Base-by-base conservation (phyloP, 2,113 vertebrate genomes). In the Halichoerus grypus region DNA sequence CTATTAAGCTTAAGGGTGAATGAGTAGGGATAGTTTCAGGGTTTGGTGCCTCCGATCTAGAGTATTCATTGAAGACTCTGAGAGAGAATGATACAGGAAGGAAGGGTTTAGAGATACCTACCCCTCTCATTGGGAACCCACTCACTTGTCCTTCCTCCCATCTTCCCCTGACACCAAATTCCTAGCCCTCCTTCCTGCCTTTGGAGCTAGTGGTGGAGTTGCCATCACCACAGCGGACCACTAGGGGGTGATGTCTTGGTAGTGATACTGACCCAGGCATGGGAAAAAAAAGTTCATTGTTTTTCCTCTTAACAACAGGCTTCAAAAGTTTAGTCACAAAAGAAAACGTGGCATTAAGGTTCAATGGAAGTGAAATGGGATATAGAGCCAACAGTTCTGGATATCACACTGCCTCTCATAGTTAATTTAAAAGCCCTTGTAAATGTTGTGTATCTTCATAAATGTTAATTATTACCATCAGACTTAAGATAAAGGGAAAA, bases 381-480 rank as follows among this genome's bases (percentile, higher is more conserved):
- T 16, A 51, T 16, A 86, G 51, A 85, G 11, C 51, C 21, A 31
- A 11, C 81, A 77, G 65, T 88, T 77, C 51, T 88, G 42, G 81
- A 22, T 63, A 6, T 51, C 7, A 46, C 7, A 28, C 24, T 63
- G 42, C 21, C 26, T 74, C 46, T 67, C 3, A 4, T 21, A 80
- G 63, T 84, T 85, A 95, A 57, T 49, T 87, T 92, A 83, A 71
- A 85, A 36, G 26, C 7, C 53, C 19, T 53, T 59, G 13, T 69
- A 63, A 80, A 91, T 46, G 22, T 71, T 67, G 4, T 72, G 1
- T 57, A 14, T 79, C 77, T 91, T 92, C 80, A 55, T 74, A 67
- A 83, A 77, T 93, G 49, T 95, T 83, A 77, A 89, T 82, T 74
- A 71, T 69, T 88, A 79, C 39, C 87, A 61, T 33, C 10, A 76